Evolutionary conservation across 2,888 invertebrate genomes (phyloP), one percentile per base, ranked within the genome.

Genomic region (Scaeva pyrastri): DNA sequence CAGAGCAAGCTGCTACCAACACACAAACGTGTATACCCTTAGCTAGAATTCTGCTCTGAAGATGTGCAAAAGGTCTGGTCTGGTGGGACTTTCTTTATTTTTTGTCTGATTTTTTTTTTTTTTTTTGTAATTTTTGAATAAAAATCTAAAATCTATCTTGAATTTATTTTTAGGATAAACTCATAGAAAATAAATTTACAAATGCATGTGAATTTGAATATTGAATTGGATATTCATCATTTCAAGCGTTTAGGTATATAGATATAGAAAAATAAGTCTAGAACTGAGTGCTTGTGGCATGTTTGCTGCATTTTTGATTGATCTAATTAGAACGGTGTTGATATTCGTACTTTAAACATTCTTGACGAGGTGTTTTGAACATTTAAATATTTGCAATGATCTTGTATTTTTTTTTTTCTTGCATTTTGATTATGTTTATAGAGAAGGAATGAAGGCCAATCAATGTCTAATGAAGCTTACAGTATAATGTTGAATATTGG

Each of bases 171-270:
- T 86, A 81, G 86, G 70, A 41, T 52, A 68, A 68, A 77, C 77
- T 74, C 78, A 86, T 74, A 71, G 82, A 74, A 86, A 86, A 86
- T 76, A 77, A 66, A 81, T 86, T 86, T 86, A 82, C 86, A 86
- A 86, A 86, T 86, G 86, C 74, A 86, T 82, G 74, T 66, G 62
- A 70, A 70, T 86, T 82, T 82, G 74, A 60, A 81, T 81, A 82
- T 86, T 74, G 82, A 82, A 86, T 71, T 74, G 77, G 60, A 74
- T 82, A 82, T 86, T 82, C 77, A 82, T 86, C 77, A 86, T 77
- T 14, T 52, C 31, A 45, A 68, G 11, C 5, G 19, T 66, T 19
- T 60, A 55, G 55, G 68, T n/a, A n/a, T n/a, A 31, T 31, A 31
- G 1, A 8, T 31, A 31, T 31, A 31, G 31, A 31, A 31, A 70